A percentile compares a stretch with the other conserved stretches of the same genome.
Evolutionary conservation across 35 echinoderm and acorn worm species (phyloP).

Genomic region (Chiridota heheva): DNA sequence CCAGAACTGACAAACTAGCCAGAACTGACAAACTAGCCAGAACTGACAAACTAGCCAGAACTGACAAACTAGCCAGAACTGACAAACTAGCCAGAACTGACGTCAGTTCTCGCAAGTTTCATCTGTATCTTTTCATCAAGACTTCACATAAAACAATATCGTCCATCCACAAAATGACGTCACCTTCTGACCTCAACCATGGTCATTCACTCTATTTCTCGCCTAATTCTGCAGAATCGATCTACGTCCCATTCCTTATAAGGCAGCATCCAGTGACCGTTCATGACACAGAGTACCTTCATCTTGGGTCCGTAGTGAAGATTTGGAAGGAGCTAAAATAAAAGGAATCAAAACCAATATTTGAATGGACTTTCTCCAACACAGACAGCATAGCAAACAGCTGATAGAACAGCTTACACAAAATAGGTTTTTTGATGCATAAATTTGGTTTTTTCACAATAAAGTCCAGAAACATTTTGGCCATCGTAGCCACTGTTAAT

Average conservation of each 20-base stretch:
- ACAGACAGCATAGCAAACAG: background rate
- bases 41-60: background rate
- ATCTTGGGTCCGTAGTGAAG: slow-evolving; percentile 91
- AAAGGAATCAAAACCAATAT: slow-evolving; percentile 4
- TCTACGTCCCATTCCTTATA: slow-evolving; percentile 61
- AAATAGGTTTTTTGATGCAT: background rate
- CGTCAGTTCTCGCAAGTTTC: no score
- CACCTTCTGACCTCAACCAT: background rate
- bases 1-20: background rate
- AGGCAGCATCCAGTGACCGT: slow-evolving; percentile 88
- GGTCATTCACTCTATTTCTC: slow-evolving; percentile 40
- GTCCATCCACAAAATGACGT: background rate
- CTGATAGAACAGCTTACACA: background rate
- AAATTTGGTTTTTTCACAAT: background rate
- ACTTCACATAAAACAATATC: background rate
- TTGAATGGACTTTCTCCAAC: background rate
- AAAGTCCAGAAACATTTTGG: background rate
- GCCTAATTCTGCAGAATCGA: slow-evolving; percentile 39
- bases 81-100: background rate
- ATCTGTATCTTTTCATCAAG: background rate
- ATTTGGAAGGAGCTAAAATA: slow-evolving; percentile 66
- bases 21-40: background rate
- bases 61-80: background rate
- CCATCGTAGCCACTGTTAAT: no score
- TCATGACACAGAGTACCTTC: slow-evolving; percentile 84